Percentiles rank a stretch among this genome's conserved stretches.
Conservation (phyloP, 2,888 invertebrate species). For the Harpalus rufipes region DNA sequence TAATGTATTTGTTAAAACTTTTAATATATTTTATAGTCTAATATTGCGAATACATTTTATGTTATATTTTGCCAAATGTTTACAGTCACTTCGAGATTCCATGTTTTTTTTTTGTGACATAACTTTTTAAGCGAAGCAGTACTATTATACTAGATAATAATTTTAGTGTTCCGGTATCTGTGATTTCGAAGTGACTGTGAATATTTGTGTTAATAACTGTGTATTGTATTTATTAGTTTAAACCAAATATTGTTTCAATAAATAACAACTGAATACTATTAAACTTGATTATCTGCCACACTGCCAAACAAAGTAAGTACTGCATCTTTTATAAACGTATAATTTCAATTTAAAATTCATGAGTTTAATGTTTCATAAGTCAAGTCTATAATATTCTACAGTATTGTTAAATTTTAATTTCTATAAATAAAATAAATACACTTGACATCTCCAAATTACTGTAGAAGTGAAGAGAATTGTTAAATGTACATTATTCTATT, state of each 20-base stretch:
- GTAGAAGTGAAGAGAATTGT: too few relatives aligned
- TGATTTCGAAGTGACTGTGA: background rate
- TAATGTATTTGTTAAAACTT: slow-evolving; percentile 61
- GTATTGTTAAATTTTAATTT: too few relatives aligned
- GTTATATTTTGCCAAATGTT: slow-evolving; percentile 26
- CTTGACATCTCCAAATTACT: too few relatives aligned
- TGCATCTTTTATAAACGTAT: background rate
- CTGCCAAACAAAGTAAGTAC: background rate
- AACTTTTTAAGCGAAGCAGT: background rate
- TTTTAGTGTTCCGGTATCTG: background rate
- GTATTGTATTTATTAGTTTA: slow-evolving; percentile 34
- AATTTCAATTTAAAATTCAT: too few relatives aligned
- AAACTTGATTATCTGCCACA: slow-evolving; percentile 23
- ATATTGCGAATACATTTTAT: slow-evolving; percentile 52
- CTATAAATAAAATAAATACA: too few relatives aligned
- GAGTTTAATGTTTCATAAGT: too few relatives aligned
- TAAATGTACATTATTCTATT: too few relatives aligned
- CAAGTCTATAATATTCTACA: too few relatives aligned
- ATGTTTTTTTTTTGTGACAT: slow-evolving; percentile 12
- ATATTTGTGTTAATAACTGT: slow-evolving; percentile 6
- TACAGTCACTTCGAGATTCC: background rate
- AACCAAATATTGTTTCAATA: slow-evolving; percentile 55
- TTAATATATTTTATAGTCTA: slow-evolving; percentile 63
- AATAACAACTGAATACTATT: slow-evolving; percentile 48
- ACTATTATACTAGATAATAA: slow-evolving; percentile 41